Conservation (phyloP, 2,797 vertebrate genomes). For the Pterois miles region DNA sequence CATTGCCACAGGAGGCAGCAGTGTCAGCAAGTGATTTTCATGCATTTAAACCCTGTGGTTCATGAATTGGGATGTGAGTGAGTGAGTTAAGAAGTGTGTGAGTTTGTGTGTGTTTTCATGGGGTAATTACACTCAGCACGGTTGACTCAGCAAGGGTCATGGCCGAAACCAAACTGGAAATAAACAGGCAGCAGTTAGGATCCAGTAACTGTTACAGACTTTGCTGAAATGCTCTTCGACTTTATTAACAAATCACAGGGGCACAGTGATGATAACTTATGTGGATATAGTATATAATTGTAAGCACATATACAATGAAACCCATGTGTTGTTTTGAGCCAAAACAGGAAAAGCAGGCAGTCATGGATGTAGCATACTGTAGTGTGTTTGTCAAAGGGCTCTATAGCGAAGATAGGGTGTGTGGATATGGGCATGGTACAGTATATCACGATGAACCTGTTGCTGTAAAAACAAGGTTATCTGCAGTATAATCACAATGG, state of each 20-base stretch:
- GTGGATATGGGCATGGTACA: slow-evolving; percentile 23
- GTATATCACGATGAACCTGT: slow-evolving; percentile 29
- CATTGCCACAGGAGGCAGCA: slow-evolving; percentile 45
- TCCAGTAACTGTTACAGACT: slow-evolving; percentile 14
- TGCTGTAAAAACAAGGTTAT: slow-evolving; percentile 32
- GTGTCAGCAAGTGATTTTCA: slow-evolving; percentile 62
- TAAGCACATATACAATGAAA: slow-evolving; percentile 54
- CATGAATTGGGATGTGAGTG: slow-evolving; percentile 30
- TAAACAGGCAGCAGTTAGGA: slow-evolving; percentile 14
- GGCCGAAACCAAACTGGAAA: slow-evolving; percentile 39
- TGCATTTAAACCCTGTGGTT: slow-evolving; percentile 62
- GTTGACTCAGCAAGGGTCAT: slow-evolving; percentile 39
- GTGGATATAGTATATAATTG: slow-evolving; percentile 22
- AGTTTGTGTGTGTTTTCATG: slow-evolving; percentile 33
- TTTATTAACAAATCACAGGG: slow-evolving; percentile 17
- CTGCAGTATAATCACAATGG: slow-evolving; percentile 38
- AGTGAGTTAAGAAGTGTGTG: slow-evolving; percentile 13
- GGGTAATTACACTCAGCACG: slow-evolving; percentile 18
- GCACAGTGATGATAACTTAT: slow-evolving; percentile 19
- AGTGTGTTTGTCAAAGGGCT: slow-evolving; percentile 65
- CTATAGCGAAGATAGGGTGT: slow-evolving; percentile 29
- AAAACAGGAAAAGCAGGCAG: slow-evolving; percentile 40
- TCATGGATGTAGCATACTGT: slow-evolving; percentile 66
- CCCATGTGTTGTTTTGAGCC: slow-evolving; percentile 40
- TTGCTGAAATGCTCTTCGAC: slow-evolving; percentile 9